phyloP scores from a whole-genome alignment of 2,113 vertebrate species.

The Ciconia boyciana region DNA sequence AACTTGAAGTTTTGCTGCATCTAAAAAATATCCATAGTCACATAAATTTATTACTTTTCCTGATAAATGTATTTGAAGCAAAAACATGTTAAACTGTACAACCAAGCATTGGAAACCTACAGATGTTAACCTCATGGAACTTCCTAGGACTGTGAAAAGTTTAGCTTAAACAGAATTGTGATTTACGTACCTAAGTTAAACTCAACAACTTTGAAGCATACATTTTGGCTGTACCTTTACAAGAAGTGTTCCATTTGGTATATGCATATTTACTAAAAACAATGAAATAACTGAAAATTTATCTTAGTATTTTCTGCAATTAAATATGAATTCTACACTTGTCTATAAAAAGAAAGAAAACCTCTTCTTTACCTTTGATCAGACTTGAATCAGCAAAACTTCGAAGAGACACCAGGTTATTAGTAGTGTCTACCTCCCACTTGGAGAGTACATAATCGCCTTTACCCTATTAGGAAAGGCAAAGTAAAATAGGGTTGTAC shows the following conservation, averaged over 20 bases:
- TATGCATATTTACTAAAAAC: background rate
- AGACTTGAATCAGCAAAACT: conserved; percentile 76
- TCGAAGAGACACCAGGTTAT: conserved; percentile 67
- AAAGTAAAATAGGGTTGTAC: background rate
- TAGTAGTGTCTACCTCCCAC: conserved; percentile 78
- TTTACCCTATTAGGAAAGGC: conserved; percentile 74
- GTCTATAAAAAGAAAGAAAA: background rate
- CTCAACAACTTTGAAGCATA: background rate
- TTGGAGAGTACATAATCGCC: conserved; percentile 79
- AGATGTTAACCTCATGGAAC: background rate
- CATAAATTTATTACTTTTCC: background rate
- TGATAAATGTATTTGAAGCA: background rate
- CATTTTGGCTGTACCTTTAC: background rate
- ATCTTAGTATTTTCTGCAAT: background rate
- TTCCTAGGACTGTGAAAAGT: background rate
- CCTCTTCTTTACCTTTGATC: conserved; percentile 78
- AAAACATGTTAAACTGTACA: background rate
- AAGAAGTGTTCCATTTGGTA: background rate
- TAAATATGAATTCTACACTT: background rate
- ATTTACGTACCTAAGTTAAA: background rate
- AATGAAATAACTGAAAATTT: background rate
- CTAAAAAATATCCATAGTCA: conserved; percentile 60
- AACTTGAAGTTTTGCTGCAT: conserved; percentile 84
- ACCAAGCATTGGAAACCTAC: background rate
- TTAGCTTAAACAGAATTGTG: background rate